Base-by-base conservation (phyloP, 2,888 invertebrate species). In the Pycnomerus fuliginosus region DNA sequence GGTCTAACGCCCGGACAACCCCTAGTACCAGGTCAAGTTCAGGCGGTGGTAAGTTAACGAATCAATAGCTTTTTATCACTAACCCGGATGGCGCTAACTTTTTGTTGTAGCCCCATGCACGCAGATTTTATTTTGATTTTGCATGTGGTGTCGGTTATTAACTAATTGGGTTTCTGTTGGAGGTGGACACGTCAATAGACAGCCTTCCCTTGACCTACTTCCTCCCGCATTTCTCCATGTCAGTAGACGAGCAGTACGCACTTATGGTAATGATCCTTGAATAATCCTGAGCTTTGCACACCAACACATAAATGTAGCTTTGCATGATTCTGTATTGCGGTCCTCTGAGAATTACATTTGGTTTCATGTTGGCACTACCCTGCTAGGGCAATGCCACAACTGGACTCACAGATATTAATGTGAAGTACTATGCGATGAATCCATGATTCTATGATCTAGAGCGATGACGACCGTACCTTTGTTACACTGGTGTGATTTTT, bases 11-110 rank as follows among this genome's bases (percentile, higher is more conserved):
- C 92, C 59, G 90, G 92, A 72, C 93, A 93, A 78, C 81, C 85
- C 52, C 84, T 93, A 69, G 83, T 93, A 73, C 90, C 92, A 75
- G 91, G 92, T 74, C 93, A 93, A 82, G 88, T 93, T 73, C 91
- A 90, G 73, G 71, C 90, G 71, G 91, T 93, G 85, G 93, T 93
- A 78, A 87, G 92, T 83, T 10, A 8, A 8, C 20, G 20, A 20
- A 20, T 5, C n/a, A 33, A 20, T 22, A 1, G 12, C 11, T 3
- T 24, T 16, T 25, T 25, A n/a, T n/a, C n/a, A n/a, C n/a, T n/a
- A n/a, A n/a, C n/a, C n/a, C n/a, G n/a, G n/a, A n/a, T n/a, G n/a
- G n/a, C n/a, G n/a, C n/a, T n/a, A n/a, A 37, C 16, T 50, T 52
- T 50, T 46, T 40, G 43, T 38, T 32, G 45, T 20, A 17, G 5